These are phyloP conservation scores for Drosophila leontia DNA, from an alignment of 1,140 invertebrate species.

Conservation along the genomic window DNA sequence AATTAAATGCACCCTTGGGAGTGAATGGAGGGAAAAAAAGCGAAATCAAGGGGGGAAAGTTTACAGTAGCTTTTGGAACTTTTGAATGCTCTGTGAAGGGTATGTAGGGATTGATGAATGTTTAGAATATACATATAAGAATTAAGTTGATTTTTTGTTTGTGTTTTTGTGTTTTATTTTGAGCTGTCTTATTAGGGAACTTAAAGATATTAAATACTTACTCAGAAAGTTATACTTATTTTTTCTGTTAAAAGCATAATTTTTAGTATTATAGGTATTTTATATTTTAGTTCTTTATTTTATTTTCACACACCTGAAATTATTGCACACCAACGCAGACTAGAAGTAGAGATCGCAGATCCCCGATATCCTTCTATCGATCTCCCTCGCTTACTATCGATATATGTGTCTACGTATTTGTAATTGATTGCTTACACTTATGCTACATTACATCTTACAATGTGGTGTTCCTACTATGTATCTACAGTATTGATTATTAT, in stretches of 20 bases:
- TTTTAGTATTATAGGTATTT: background rate
- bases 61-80: slow-evolving; percentile 1
- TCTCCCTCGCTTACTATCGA: too few species aligned
- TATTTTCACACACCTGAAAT: too few species aligned
- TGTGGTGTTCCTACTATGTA: too few species aligned
- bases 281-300: too few species aligned
- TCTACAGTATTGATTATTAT: too few species aligned
- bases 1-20: slow-evolving; percentile 75
- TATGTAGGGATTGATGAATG: background rate
- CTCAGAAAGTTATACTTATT: background rate
- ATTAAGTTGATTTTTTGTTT: background rate
- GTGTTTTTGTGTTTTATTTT: background rate
- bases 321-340: too few species aligned
- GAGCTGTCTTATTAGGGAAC: background rate
- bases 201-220: too few species aligned
- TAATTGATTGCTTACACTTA: too few species aligned
- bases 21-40: slow-evolving; percentile 17
- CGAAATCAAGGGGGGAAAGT: slow-evolving; percentile 6
- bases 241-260: background rate
- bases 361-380: too few species aligned
- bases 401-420: too few species aligned
- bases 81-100: slow-evolving; percentile 18
- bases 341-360: too few species aligned
- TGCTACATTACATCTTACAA: too few species aligned
- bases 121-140: background rate